Conservation (phyloP, 2,797 vertebrate species). For the Ctenosaura bakeri region DNA sequence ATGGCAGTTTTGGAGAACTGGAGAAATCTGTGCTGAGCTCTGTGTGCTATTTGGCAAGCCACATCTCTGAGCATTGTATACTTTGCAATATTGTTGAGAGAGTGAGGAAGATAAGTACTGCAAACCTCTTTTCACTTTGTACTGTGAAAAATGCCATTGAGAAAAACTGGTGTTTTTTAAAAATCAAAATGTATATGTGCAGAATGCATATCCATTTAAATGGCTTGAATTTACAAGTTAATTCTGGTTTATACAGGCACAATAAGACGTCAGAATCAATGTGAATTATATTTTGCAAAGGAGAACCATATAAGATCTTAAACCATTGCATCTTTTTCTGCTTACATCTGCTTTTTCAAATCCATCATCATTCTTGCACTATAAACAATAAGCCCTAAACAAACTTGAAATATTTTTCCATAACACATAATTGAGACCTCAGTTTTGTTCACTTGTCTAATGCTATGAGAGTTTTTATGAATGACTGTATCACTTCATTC, state of each 20-base stretch:
- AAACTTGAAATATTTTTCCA: background rate
- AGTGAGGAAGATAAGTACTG: background rate
- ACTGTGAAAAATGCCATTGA: background rate
- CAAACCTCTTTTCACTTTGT: background rate
- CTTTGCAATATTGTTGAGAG: background rate
- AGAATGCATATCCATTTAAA: conserved; percentile 7
- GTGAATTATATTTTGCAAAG: conserved; percentile 27
- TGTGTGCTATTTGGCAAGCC: background rate
- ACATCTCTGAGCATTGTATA: background rate
- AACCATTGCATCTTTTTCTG: background rate
- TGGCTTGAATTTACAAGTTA: conserved; percentile 1
- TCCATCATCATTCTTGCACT: background rate
- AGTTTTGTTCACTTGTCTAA: conserved; percentile 1
- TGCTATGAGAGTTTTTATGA: conserved; percentile 4
- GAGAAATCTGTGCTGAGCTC: background rate
- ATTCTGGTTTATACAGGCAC: background rate
- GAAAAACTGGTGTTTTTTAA: background rate
- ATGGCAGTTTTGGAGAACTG: background rate
- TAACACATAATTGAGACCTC: background rate
- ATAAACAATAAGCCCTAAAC: background rate
- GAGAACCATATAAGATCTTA: background rate
- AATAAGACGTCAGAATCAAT: background rate
- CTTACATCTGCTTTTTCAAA: background rate
- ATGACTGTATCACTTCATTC: conserved; percentile 10
- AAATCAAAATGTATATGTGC: background rate